Base-by-base conservation (phyloP, 92 coral and sea anemone species). In the Heliopora coerulea region DNA sequence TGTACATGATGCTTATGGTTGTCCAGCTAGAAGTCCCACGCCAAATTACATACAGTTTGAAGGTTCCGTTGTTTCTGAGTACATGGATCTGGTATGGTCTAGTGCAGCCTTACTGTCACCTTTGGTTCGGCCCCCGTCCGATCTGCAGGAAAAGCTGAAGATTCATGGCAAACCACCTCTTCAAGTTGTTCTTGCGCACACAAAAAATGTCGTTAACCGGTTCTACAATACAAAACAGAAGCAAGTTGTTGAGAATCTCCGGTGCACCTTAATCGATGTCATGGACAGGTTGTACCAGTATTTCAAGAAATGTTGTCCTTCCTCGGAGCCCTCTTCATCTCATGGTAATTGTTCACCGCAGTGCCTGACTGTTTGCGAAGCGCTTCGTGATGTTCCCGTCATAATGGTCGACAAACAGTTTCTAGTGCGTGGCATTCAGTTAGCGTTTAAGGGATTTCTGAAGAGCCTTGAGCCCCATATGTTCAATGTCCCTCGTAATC, bases 381-480 rank as follows among this genome's bases (percentile, higher is more conserved):
- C 49, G 11, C 87, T 91, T n/a, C 72, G 66, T 54, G 60, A 49
- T 5, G 49, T 80, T 31, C 73, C 91, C 3, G 77, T 80, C 58
- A 62, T 86, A 13, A 68, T 91, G 27, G 89, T 91, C 18, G 89
- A 73, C 31, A 86, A 90, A 9, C 79, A 86, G 24, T 86, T 86
- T 23, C 79, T 91, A 58, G 91, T 91, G 48, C 83, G 88, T 8
- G 83, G 97, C 49, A 85, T 74, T 64, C 97, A 91, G 30, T 75
- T 91, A 24, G 89, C 96, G 15, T 80, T 89, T 52, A 69, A 73
- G 3, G 74, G 79, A 18, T 49, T 54, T 1, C 37, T 84, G 27
- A 79, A 68, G 8, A 77, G 83, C 41, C 75, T 86, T 0, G 83
- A 90, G 57, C 97, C 96, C 2, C 85, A 86, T 49, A 75, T 91